A percentile compares a stretch with the other conserved stretches of the same genome.
Evolutionary conservation across 2,797 vertebrate species (phyloP).

Genomic region (Argya squamiceps): DNA sequence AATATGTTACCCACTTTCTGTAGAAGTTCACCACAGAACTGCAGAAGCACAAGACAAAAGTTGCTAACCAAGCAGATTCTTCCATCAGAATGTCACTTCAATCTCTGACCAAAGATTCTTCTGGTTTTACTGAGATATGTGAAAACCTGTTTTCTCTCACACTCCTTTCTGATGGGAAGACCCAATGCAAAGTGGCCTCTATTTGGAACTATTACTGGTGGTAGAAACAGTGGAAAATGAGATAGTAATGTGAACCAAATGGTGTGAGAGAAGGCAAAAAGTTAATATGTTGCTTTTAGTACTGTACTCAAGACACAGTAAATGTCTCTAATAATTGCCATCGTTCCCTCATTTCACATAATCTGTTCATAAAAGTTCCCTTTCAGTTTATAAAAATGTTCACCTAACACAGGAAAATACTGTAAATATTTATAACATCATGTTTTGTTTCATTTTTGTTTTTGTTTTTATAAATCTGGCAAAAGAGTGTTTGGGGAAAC

Average conservation of each 20-base stretch:
- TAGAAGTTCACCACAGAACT: slow-evolving; percentile 9
- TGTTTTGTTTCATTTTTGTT: neutral
- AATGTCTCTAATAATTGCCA: slow-evolving; percentile 51
- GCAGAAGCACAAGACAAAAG: slow-evolving; percentile 39
- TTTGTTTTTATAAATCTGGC: slow-evolving; percentile 64
- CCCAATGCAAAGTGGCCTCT: slow-evolving; percentile 54
- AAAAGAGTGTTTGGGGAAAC: slow-evolving; percentile 77
- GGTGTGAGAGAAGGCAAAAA: slow-evolving; percentile 9
- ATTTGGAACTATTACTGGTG: slow-evolving; percentile 18
- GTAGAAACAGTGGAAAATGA: slow-evolving; percentile 54
- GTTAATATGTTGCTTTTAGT: slow-evolving; percentile 52
- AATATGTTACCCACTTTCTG: slow-evolving; percentile 3
- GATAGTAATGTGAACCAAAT: slow-evolving; percentile 60
- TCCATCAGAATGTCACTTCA: slow-evolving; percentile 61
- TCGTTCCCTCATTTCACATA: slow-evolving; percentile 55
- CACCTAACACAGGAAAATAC: slow-evolving; percentile 77
- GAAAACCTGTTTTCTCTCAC: slow-evolving; percentile 23
- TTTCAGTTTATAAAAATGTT: slow-evolving; percentile 76
- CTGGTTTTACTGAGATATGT: slow-evolving; percentile 53
- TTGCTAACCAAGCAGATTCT: slow-evolving; percentile 50
- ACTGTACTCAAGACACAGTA: slow-evolving; percentile 60
- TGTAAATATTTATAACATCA: slow-evolving; percentile 82
- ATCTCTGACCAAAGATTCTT: slow-evolving; percentile 77
- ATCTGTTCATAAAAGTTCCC: slow-evolving; percentile 66
- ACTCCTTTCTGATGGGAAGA: slow-evolving; percentile 49